phyloP scores from a whole-genome alignment of 2,113 vertebrate species.

The Caloenas nicobarica region DNA sequence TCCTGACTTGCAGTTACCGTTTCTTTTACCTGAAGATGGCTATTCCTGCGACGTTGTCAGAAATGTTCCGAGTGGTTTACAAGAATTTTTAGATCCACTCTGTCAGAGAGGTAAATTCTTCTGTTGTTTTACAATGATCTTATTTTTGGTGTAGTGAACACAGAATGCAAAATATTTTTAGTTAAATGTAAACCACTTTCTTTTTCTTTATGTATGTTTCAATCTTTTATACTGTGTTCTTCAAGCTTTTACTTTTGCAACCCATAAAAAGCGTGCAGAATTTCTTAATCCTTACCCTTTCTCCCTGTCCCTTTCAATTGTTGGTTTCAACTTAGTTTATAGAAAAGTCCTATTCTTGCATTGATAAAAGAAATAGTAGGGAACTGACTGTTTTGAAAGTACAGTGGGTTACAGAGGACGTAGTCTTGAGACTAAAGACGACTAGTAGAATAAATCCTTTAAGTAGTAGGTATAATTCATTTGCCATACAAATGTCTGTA shows the following conservation, averaged over 20 bases:
- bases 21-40: conserved; percentile 95
- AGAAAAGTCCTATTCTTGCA: not conserved
- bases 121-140: not conserved
- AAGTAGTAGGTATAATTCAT: not conserved
- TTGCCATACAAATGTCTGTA: not conserved
- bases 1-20: conserved; percentile 97
- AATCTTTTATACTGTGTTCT: not conserved
- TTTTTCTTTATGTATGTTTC: not conserved
- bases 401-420: not conserved
- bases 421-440: not conserved
- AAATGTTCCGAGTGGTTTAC: conserved; percentile 93
- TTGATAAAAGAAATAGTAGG: not conserved
- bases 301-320: not conserved
- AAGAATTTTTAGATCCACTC: conserved; percentile 95
- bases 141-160: not conserved
- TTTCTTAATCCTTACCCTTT: not conserved
- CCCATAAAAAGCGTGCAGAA: not conserved
- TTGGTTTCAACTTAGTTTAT: not conserved
- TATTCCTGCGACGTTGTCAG: conserved; percentile 98
- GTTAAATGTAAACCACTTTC: not conserved
- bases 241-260: not conserved
- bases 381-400: not conserved
- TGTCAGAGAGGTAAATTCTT: conserved; percentile 89
- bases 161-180: not conserved
- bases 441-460: not conserved